These are phyloP conservation scores for Drosophila mayri DNA, from an alignment of 1,140 invertebrate genomes.

Conservation along the genomic window DNA sequence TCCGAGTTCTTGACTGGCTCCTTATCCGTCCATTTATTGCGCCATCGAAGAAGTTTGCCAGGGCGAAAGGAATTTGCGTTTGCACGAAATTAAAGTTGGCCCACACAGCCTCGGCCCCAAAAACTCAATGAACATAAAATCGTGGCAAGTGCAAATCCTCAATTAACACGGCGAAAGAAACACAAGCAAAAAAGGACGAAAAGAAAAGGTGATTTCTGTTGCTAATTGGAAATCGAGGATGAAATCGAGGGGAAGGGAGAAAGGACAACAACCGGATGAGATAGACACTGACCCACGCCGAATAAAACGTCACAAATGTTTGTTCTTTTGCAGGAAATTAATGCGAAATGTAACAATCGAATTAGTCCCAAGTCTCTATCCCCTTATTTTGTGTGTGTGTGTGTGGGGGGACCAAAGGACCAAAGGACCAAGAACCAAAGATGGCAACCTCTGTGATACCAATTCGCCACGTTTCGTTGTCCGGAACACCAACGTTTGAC, in stretches of 20 bases:
- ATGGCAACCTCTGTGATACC: slow-evolving; percentile 11
- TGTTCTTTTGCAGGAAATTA: slow-evolving; percentile 52
- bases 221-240: slow-evolving; percentile 79
- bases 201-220: slow-evolving; percentile 78
- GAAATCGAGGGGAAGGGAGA: slow-evolving; percentile 3
- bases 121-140: slow-evolving; percentile 65
- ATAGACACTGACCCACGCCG: slow-evolving; percentile 39
- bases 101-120: neutral
- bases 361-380: slow-evolving; percentile 26
- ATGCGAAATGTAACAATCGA: slow-evolving; percentile 54
- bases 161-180: slow-evolving; percentile 62
- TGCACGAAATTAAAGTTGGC: slow-evolving; percentile 23
- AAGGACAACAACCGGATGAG: slow-evolving; percentile 25
- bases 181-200: slow-evolving; percentile 26
- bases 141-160: slow-evolving; percentile 75
- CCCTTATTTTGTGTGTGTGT: neutral
- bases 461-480: slow-evolving; percentile 37
- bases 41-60: slow-evolving; percentile 64
- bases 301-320: slow-evolving; percentile 41
- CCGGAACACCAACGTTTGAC: slow-evolving; percentile 40
- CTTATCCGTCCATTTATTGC: slow-evolving; percentile 64
- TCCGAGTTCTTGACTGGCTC: slow-evolving; percentile 42
- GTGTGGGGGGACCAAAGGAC: slow-evolving; percentile 6
- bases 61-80: slow-evolving; percentile 49
- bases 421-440: neutral